A percentile compares a stretch with the other conserved stretches of the same genome.
These are phyloP conservation scores for Ptiloglossa arizonensis DNA, from an alignment of 1,140 invertebrate genomes.

Conservation along the genomic window DNA sequence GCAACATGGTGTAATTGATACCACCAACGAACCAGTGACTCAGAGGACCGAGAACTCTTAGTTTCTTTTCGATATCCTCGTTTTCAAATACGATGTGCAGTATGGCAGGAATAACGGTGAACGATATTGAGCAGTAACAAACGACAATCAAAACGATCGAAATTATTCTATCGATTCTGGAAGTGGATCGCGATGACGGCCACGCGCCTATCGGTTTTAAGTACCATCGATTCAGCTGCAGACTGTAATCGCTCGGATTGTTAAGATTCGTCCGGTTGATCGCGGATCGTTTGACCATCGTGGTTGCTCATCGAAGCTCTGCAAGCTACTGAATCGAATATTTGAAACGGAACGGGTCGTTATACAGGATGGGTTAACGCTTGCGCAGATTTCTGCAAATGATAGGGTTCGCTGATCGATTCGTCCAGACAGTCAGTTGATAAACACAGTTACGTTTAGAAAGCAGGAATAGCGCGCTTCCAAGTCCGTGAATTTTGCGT, in stretches of 20 bases:
- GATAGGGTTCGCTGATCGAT: slow-evolving; percentile 32
- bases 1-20: slow-evolving; percentile 40
- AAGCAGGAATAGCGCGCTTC: not conserved
- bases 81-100: slow-evolving; percentile 30
- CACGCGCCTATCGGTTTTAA: slow-evolving; percentile 60
- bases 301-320: not conserved
- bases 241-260: slow-evolving; percentile 30
- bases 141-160: slow-evolving; percentile 12
- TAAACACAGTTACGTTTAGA: not conserved
- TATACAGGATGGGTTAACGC: not conserved
- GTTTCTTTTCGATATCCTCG: not conserved
- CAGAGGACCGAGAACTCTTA: slow-evolving; percentile 40
- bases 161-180: slow-evolving; percentile 2
- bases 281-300: not conserved
- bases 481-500: not conserved
- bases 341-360: not conserved
- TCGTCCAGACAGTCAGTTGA: not conserved
- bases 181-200: slow-evolving; percentile 4
- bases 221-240: slow-evolving; percentile 52
- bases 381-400: not conserved
- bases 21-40: slow-evolving; percentile 47
- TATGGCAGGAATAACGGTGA: slow-evolving; percentile 36
- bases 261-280: slow-evolving; percentile 1
- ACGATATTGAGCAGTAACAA: slow-evolving; percentile 24
- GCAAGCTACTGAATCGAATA: not conserved